phyloP scores from a whole-genome alignment of 2,113 vertebrate genomes.

The Oncorhynchus gorbuscha region DNA sequence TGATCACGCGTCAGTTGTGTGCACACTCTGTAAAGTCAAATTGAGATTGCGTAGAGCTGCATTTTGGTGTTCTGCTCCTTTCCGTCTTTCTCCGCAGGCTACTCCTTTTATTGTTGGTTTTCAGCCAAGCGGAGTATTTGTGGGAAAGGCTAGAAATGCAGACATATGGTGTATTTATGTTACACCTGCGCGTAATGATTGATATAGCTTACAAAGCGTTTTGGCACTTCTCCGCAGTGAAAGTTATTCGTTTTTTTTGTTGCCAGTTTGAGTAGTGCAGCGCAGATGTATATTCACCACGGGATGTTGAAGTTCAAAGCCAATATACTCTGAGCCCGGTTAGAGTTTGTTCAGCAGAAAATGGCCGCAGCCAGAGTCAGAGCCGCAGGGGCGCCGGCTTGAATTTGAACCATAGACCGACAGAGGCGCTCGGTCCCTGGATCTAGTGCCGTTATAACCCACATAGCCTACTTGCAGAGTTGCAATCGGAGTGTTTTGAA shows the following conservation, averaged over 20 bases:
- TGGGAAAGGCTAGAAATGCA: too few species aligned
- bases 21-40: slow-evolving; percentile 52
- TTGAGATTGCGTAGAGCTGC: slow-evolving; percentile 23
- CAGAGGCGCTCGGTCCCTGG: slow-evolving; percentile 72
- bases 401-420: slow-evolving; percentile 75
- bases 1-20: slow-evolving; percentile 36
- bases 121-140: slow-evolving; percentile 5
- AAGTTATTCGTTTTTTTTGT: slow-evolving; percentile 42
- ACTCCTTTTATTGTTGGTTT: slow-evolving; percentile 19
- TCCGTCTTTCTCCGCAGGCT: not conserved
- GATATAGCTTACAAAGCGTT: not conserved
- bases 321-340: slow-evolving; percentile 8
- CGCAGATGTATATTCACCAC: slow-evolving; percentile 22
- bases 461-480: slow-evolving; percentile 1
- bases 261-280: slow-evolving; percentile 1
- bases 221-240: slow-evolving; percentile 22
- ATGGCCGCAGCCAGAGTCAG: slow-evolving; percentile 80
- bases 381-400: slow-evolving; percentile 70
- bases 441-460: slow-evolving; percentile 21
- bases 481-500: not conserved
- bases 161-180: not conserved
- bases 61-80: slow-evolving; percentile 41
- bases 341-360: slow-evolving; percentile 79
- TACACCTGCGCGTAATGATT: not conserved
- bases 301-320: slow-evolving; percentile 66